Evolutionary conservation across 1,140 invertebrate species (phyloP), one percentile per base, ranked within the genome.

Genomic region (Lethocerus indicus): DNA sequence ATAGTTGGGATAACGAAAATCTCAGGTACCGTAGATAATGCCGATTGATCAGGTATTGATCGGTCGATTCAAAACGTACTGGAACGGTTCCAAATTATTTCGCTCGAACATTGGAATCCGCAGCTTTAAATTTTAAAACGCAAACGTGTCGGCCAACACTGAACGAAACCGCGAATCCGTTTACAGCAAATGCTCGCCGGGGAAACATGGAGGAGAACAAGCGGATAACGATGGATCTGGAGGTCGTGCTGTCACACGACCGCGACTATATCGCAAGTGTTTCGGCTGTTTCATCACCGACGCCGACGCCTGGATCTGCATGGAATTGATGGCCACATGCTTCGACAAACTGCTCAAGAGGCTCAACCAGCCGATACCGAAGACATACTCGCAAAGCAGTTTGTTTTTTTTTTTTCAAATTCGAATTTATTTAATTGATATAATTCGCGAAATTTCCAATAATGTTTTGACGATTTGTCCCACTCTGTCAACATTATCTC

Each of bases 171-270:
- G n/a, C 16, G 32, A 54, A 47, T 35, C 53, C 29, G 40, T 59
- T 62, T 41, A 14, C 64, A 91, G 80, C 91, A 98, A 84, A 98
- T 98, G 93, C n/a, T n/a, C 75, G 92, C 35, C 93, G 37, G 5
- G 89, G 92, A 13, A 96, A 97, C 63, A 78, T 78, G n/a, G 93
- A 98, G 65, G 93, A 98, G 67, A 95, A 92, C 52, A 97, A 97
- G 66, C 76, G 93, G 56, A 96, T 98, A 47, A 83, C 94, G 43
- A 98, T 96, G 90, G 94, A 98, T 69, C 72, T 98, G 55, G 92
- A 97, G 64, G 93, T 98, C 28, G 90, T 98, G 29, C 74, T 94
- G 58, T 94, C 88, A 41, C 86, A 95, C 58, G 90, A 93, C 64
- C 97, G 92, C 72, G 87, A 82, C 20, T 94, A 87, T 65, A 98